Conservation (phyloP, 1,140 invertebrate species). For the Ips typographus region DNA sequence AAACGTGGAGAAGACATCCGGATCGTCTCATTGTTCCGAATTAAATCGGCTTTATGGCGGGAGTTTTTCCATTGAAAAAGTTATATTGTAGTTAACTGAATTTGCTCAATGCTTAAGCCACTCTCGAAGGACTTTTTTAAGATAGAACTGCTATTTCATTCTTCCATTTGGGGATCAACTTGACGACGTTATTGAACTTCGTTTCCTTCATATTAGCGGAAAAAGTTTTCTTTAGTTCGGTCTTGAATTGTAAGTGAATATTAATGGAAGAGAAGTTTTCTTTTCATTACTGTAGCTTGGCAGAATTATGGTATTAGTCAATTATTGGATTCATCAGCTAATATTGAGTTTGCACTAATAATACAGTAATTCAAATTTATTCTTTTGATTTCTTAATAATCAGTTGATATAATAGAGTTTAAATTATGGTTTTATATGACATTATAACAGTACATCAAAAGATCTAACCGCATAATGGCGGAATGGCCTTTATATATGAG, state of each 20-base stretch:
- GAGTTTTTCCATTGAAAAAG: slow-evolving; percentile 19
- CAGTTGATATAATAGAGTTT: too few relatives aligned
- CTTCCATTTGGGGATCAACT: slow-evolving; percentile 3
- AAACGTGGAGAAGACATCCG: background rate
- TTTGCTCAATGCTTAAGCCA: background rate
- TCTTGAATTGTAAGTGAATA: too few relatives aligned
- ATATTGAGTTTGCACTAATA: too few relatives aligned
- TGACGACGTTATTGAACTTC: background rate
- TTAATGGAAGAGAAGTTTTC: too few relatives aligned
- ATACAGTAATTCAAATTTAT: too few relatives aligned
- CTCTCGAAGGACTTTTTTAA: background rate
- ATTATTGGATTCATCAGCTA: too few relatives aligned
- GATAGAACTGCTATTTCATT: slow-evolving; percentile 10
- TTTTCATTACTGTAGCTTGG: too few relatives aligned
- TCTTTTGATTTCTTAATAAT: too few relatives aligned
- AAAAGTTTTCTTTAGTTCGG: too few relatives aligned
- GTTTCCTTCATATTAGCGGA: background rate
- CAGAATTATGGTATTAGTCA: too few relatives aligned
- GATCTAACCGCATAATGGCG: background rate
- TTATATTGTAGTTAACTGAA: slow-evolving; percentile 20
- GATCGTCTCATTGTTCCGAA: slow-evolving; percentile 9
- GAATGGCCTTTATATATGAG: slow-evolving; percentile 13
- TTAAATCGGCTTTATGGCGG: slow-evolving; percentile 13
- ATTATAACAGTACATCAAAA: too few relatives aligned
- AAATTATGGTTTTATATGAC: too few relatives aligned